These are phyloP conservation scores for Chiridota heheva DNA, from an alignment of 35 echinoderm and acorn worm species.

Conservation along the genomic window DNA sequence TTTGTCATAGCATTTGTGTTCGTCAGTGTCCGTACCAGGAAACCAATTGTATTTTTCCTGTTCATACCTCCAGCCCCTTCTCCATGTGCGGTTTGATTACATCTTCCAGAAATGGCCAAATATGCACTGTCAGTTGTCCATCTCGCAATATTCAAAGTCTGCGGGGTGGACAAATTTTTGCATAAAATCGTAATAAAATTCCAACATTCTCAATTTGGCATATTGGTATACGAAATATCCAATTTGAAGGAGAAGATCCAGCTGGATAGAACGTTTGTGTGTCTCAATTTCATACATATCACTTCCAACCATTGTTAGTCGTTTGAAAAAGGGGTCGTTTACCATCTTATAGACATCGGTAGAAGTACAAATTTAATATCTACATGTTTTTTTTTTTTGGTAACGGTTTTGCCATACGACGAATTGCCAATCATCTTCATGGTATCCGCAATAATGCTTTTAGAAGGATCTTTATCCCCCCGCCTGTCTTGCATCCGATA, in stretches of 20 bases:
- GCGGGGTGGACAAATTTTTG: background rate
- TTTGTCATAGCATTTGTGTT: slow-evolving; percentile 33
- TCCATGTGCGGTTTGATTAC: background rate
- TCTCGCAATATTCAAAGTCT: background rate
- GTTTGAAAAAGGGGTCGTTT: background rate
- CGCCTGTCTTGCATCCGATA: background rate
- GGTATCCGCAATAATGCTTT: slow-evolving; percentile 18
- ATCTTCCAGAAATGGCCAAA: background rate
- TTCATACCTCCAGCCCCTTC: too few species aligned
- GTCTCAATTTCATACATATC: background rate
- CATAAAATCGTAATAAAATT: slow-evolving; percentile 33
- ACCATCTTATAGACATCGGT: background rate
- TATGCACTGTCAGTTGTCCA: background rate
- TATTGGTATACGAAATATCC: slow-evolving; percentile 21
- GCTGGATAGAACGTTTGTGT: background rate
- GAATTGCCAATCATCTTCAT: slow-evolving; percentile 36
- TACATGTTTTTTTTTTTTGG: background rate
- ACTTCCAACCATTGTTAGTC: background rate
- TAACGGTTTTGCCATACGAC: slow-evolving; percentile 20
- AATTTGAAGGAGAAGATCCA: background rate
- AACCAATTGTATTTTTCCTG: too few species aligned
- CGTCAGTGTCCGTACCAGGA: slow-evolving; percentile 13
- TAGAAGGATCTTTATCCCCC: slow-evolving; percentile 13
- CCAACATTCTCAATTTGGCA: slow-evolving; percentile 11
- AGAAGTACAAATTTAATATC: too few species aligned